Evolutionary conservation across 1,140 invertebrate genomes (phyloP).

Genomic region (Cardiocondyla obscurior): DNA sequence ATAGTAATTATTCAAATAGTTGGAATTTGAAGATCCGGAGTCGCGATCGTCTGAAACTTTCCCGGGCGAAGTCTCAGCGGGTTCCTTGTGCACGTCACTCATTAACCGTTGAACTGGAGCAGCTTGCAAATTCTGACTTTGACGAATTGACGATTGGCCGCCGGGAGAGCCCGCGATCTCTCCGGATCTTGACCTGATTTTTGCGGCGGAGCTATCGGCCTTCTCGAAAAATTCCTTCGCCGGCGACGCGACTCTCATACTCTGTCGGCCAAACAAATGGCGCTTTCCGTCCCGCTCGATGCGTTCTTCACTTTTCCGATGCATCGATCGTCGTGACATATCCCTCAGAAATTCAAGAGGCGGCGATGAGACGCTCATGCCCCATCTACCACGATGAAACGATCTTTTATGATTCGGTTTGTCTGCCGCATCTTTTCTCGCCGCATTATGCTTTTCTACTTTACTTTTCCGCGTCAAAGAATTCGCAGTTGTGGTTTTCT

Average conservation of each 20-base stretch:
- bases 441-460: background rate
- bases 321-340: background rate
- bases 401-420: slow-evolving; percentile 5
- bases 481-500: background rate
- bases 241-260: background rate
- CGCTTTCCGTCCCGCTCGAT: background rate
- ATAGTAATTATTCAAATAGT: background rate
- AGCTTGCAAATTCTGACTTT: background rate
- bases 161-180: background rate
- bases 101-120: background rate
- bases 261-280: slow-evolving; percentile 1
- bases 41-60: background rate
- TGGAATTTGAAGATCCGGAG: background rate
- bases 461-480: background rate
- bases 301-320: slow-evolving; percentile 11
- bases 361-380: slow-evolving; percentile 43
- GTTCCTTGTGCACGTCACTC: background rate
- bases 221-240: background rate
- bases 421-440: background rate
- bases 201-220: background rate
- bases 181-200: background rate
- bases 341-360: slow-evolving; percentile 52
- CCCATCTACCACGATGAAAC: slow-evolving; percentile 53
- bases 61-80: background rate
- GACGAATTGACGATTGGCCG: background rate